Conservation (phyloP, 1,140 invertebrate genomes). For the Apis florea region DNA sequence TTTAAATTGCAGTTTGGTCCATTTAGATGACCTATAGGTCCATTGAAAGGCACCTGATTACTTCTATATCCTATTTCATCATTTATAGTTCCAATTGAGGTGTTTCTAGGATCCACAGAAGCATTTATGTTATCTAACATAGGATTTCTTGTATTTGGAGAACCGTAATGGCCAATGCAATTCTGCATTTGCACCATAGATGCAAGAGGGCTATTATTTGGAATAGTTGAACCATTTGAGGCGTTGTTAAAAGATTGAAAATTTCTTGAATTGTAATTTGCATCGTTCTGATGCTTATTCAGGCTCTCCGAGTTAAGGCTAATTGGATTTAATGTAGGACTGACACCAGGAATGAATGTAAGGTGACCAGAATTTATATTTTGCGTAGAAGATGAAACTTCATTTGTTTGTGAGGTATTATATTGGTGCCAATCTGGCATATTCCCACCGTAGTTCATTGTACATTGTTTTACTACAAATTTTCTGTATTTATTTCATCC, state of each 20-base stretch:
- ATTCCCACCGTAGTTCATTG: conserved; percentile 68
- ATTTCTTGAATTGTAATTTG: conserved; percentile 57
- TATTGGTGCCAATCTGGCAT: conserved; percentile 67
- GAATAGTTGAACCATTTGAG: conserved; percentile 45
- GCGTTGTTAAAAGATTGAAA: conserved; percentile 53
- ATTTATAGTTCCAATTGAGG: conserved; percentile 54
- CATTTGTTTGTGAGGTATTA: conserved; percentile 58
- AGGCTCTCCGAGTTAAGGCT: conserved; percentile 47
- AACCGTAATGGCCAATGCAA: conserved; percentile 57
- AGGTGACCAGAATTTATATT: conserved; percentile 65
- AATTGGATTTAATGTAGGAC: conserved; percentile 44
- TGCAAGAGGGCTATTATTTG: conserved; percentile 45
- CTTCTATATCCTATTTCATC: conserved; percentile 69
- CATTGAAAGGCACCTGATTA: conserved; percentile 66
- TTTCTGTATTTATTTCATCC: conserved; percentile 45
- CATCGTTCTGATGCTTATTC: conserved; percentile 58
- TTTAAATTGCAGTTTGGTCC: conserved; percentile 57
- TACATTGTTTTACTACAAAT: conserved; percentile 61
- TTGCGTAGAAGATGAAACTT: conserved; percentile 53
- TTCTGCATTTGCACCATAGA: conserved; percentile 63
- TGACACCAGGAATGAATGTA: conserved; percentile 57
- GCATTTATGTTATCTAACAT: conserved; percentile 56
- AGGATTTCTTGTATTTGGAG: conserved; percentile 54
- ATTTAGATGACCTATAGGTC: conserved; percentile 55
- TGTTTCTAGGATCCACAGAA: conserved; percentile 60